Base-by-base conservation (phyloP, 2,113 vertebrate genomes). In the Kryptolebias marmoratus region DNA sequence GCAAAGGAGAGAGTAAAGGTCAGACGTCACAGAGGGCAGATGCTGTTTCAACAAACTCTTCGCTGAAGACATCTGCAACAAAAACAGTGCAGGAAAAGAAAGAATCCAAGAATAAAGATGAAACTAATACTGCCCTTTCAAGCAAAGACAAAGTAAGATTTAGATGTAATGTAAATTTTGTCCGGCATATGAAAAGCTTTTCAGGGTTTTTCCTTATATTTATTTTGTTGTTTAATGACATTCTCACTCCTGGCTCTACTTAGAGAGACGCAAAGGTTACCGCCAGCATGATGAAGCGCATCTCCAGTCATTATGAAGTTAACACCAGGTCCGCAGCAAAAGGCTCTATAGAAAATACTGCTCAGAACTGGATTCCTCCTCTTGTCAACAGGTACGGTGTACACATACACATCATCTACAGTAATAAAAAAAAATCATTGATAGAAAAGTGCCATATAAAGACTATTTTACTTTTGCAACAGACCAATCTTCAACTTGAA, bases 281-380 rank as follows among this genome's bases (percentile, higher is more conserved):
- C 68, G 81, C 67, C 15, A 80, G 58, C 64, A 89, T 93, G 89
- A 82, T 91, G 75, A 90, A 91, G 67, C 71, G 76, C 9, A 94
- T 94, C 72, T 91, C 91, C 1, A 91, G 80, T 53, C 89, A 69
- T 73, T 93, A 94, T 18, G 69, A 87, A 44, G 71, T 8, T 8
- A 77, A 56, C 30, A 71, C 60, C 32, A 22, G 71, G 47, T 31
- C 70, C 54, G 74, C 49, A 52, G 58, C 11, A 12, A 83, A 81
- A 57, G 10, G 28, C 13, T 32, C 16, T 10, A 22, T 22, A 54
- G 32, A 74, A 50, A 32, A 15, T 1, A 15, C 32, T 10, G 8
- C 12, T 45, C 75, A 69, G 31, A 60, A 1, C 56, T 66, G 57
- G 36, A 68, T 52, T 31, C 64, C 56, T 69, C 39, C 81, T 66